phyloP scores from a whole-genome alignment of 2,888 invertebrate genomes.

The Physocephala rufipes region DNA sequence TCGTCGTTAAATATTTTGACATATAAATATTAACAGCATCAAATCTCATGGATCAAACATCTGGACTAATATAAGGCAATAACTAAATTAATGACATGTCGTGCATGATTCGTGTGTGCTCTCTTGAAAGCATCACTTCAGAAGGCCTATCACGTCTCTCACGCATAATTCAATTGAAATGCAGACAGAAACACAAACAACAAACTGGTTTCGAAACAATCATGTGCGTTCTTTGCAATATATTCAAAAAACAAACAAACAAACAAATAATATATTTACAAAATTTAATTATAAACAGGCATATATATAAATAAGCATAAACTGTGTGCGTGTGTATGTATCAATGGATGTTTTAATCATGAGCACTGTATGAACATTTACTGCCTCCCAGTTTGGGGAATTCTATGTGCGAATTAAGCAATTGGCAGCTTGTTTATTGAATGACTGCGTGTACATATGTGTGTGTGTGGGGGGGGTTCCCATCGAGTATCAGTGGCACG shows the following conservation, averaged over 20 bases:
- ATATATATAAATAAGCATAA: background rate
- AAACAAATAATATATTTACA: constrained; percentile 17
- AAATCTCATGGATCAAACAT: too few species aligned
- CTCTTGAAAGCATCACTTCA: too few species aligned
- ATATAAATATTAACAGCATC: too few species aligned
- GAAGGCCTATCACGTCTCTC: background rate
- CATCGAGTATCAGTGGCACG: background rate
- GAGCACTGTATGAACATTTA: constrained; percentile 5
- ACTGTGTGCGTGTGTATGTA: constrained; percentile 16
- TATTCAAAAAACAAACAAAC: constrained; percentile 15
- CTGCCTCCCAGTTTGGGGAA: constrained; percentile 26
- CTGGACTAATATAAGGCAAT: too few species aligned
- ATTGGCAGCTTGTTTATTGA: constrained; percentile 10
- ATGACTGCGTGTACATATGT: constrained; percentile 14
- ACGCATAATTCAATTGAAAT: constrained; percentile 43
- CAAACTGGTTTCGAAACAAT: constrained; percentile 39
- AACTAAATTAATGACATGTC: too few species aligned
- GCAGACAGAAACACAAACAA: constrained; percentile 36
- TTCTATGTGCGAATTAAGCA: constrained; percentile 30
- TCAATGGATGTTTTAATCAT: background rate
- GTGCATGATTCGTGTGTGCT: too few species aligned
- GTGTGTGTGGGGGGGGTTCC: background rate
- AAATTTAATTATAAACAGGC: background rate
- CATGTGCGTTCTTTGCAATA: constrained; percentile 28
- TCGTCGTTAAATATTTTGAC: too few species aligned